phyloP scores from a whole-genome alignment of 2,113 vertebrate species.

The Oryzias javanicus region DNA sequence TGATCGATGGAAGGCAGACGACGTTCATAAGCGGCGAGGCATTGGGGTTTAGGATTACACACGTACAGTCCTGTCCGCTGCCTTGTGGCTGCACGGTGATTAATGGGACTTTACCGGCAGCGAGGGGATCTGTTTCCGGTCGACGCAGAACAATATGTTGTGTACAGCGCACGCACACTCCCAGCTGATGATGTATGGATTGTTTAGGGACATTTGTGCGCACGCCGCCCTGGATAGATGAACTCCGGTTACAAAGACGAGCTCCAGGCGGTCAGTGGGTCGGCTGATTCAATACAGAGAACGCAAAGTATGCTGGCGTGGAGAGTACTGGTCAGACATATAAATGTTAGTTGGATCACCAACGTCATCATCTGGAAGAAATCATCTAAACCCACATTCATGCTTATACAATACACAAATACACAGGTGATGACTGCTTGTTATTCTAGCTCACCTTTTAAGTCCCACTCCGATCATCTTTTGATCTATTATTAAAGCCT shows the following conservation, averaged over 20 bases:
- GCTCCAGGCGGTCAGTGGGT: constrained; percentile 17
- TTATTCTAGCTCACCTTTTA: constrained; percentile 18
- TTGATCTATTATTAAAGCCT: too few relatives aligned
- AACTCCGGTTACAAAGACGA: constrained; percentile 27
- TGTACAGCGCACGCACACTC: constrained; percentile 14
- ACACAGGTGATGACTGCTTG: constrained; percentile 36
- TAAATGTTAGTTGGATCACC: constrained; percentile 21
- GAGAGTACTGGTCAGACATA: constrained; percentile 15
- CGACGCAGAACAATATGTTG: constrained; percentile 36
- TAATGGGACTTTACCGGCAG: constrained; percentile 70
- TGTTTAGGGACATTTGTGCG: constrained; percentile 25
- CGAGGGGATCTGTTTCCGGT: constrained; percentile 46
- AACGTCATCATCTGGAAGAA: constrained; percentile 57
- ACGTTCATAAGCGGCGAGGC: constrained; percentile 54
- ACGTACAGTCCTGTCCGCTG: constrained; percentile 47
- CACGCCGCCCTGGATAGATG: background rate
- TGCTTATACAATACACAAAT: constrained; percentile 39
- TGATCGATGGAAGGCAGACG: constrained; percentile 67
- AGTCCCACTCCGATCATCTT: too few relatives aligned
- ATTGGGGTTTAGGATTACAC: constrained; percentile 67
- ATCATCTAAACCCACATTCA: constrained; percentile 34
- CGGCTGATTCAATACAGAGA: constrained; percentile 7
- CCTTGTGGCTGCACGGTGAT: constrained; percentile 60
- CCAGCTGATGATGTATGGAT: constrained; percentile 26
- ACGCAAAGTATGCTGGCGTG: constrained; percentile 14